A percentile compares a stretch with the other conserved stretches of the same genome.
Conservation (phyloP, 2,797 vertebrate species). For the Telmatherina bonti region DNA sequence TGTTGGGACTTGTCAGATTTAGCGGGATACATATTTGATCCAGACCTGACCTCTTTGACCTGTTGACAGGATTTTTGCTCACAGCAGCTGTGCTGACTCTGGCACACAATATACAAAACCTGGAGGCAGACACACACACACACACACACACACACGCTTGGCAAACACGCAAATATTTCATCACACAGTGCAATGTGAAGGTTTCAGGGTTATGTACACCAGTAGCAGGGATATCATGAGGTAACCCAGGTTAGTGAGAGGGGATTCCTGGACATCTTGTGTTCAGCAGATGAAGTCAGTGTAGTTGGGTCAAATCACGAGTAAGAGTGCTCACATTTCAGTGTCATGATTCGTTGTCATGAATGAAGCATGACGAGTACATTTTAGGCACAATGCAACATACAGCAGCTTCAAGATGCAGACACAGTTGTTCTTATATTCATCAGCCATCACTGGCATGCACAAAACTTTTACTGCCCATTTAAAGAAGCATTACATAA, state of each 20-base stretch:
- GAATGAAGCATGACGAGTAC: slow-evolving; percentile 1
- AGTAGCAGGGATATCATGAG: slow-evolving; percentile 36
- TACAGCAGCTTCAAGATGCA: slow-evolving; percentile 21
- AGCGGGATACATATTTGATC: slow-evolving; percentile 73
- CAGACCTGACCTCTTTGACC: slow-evolving; percentile 71
- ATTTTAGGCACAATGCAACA: slow-evolving; percentile 43
- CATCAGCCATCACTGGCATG: slow-evolving; percentile 20
- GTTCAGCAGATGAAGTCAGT: slow-evolving; percentile 24
- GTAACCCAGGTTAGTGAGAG: slow-evolving; percentile 30
- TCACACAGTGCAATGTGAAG: slow-evolving; percentile 52
- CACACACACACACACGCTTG: slow-evolving; percentile 26
- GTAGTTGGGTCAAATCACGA: slow-evolving; percentile 9
- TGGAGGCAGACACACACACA: slow-evolving; percentile 14
- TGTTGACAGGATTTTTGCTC: slow-evolving; percentile 69
- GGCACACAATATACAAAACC: slow-evolving; percentile 44
- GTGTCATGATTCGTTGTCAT: too few relatives aligned
- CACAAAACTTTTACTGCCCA: neutral
- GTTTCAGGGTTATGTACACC: slow-evolving; percentile 42
- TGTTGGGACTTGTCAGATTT: slow-evolving; percentile 75
- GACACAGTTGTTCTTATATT: slow-evolving; percentile 33
- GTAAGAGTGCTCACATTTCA: neutral
- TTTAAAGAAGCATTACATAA: neutral
- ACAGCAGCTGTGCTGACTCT: slow-evolving; percentile 63
- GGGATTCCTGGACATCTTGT: slow-evolving; percentile 22
- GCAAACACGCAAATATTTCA: slow-evolving; percentile 65